These are phyloP conservation scores for Theocolax elegans DNA, from an alignment of 1,140 invertebrate genomes.

Conservation along the genomic window DNA sequence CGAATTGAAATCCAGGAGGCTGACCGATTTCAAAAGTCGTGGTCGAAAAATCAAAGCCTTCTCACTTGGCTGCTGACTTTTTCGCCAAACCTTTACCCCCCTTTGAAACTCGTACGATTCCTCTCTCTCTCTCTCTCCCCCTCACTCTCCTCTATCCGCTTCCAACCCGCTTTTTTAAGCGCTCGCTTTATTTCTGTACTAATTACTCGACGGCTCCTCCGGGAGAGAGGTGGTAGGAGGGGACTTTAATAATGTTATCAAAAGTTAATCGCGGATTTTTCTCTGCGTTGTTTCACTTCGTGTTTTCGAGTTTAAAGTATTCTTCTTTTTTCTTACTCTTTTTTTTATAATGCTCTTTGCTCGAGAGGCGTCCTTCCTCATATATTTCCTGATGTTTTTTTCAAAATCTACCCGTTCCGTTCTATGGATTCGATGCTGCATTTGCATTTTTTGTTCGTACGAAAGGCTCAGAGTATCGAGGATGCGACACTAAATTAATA, in stretches of 20 bases:
- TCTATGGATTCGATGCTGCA: too few relatives aligned
- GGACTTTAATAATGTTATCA: background rate
- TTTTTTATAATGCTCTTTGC: too few relatives aligned
- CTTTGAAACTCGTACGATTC: too few relatives aligned
- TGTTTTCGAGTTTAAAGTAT: background rate
- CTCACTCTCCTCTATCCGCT: background rate
- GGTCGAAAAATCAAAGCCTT: conserved; percentile 37
- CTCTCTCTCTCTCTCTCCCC: background rate
- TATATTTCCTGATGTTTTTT: too few relatives aligned
- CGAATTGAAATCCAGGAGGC: conserved; percentile 4
- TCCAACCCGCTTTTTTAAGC: background rate
- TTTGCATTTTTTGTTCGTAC: too few relatives aligned
- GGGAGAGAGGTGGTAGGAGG: background rate
- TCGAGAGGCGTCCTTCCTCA: too few relatives aligned
- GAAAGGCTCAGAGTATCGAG: too few relatives aligned
- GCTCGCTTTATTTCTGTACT: background rate
- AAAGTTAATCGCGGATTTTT: background rate
- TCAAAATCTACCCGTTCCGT: too few relatives aligned
- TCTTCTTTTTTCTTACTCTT: too few relatives aligned
- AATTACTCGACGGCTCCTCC: background rate
- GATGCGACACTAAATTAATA: too few relatives aligned
- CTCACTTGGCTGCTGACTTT: conserved; percentile 31
- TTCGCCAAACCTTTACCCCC: background rate
- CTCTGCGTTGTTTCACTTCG: background rate
- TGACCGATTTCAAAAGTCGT: conserved; percentile 39